Evolutionary conservation across 2,113 vertebrate genomes (phyloP), one percentile per base, ranked within the genome.

Genomic region (Eclectus roratus): DNA sequence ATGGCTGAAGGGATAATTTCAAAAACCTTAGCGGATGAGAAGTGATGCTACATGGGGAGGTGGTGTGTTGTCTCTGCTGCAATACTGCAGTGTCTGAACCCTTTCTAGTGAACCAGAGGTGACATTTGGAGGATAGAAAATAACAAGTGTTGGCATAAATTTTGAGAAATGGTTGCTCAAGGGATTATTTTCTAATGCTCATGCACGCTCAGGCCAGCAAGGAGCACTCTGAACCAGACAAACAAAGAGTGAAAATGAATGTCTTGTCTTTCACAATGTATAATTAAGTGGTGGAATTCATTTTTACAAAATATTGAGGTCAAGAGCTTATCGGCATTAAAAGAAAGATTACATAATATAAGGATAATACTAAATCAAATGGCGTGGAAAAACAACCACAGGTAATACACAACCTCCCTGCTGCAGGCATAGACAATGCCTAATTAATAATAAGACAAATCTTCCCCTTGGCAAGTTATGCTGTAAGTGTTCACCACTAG

Each of bases 121-220:
- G 60, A 81, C 69, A 85, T 64, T 7, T 84, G 72, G 33, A 90
- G 29, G 15, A 24, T 23, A 61, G 39, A 10, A 60, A 86, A 68
- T 58, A 72, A 63, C 10, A 85, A 70, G 10, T 47, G 46, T 41
- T 70, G 76, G n/a, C 79, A 79, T 31, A n/a, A 52, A 39, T 80
- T 91, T 56, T 82, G 86, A 85, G 70, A 86, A 95, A 65, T 24
- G 11, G 15, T 69, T 68, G 43, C 80, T 66, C 29, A 44, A 55
- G 61, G 87, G 41, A 94, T 88, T 91, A 69, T 95, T 79, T 94
- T 91, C 71, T 81, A 70, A 93, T 70, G 28, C 56, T 96, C 46
- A 27, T 74, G 41, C 23, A 46, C 27, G 43, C 69, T 79, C 46
- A 37, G 21, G 73, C 28, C 69, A 95, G 17, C 31, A 78, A 90